Base-by-base conservation (phyloP, 2,888 invertebrate genomes). In the Cataglyphis rosenhaueri region DNA sequence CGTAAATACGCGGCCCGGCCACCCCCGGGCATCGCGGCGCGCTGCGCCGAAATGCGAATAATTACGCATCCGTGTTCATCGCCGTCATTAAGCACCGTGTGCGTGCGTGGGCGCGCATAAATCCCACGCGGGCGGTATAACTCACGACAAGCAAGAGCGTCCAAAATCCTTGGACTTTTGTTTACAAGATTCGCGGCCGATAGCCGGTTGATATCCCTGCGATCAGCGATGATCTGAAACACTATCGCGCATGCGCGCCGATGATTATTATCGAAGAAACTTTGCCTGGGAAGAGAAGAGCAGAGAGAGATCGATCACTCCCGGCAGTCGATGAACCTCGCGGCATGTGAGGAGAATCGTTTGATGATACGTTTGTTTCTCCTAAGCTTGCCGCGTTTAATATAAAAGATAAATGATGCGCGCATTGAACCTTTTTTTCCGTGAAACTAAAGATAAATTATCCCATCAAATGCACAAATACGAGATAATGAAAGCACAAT, bases 1-100 rank as follows among this genome's bases (percentile, higher is more conserved):
- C 94, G 92, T 94, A 94, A 94, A 94, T 94, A 94, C 91, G 59
- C 32, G 81, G 84, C 32, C 82, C 84, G 87, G 86, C 87, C 89
- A 87, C 88, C 89, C 89, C 85, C 86, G 83, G 89, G 86, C 85
- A 44, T 82, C 73, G 85, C 86, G 84, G 88, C 86, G 86, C 85
- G 81, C 87, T 82, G 57, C 86, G 84, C 88, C 87, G 87, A 89
- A 92, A 89, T 88, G 90, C 91, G 82, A 92, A 92, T 94, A 93
- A 94, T 94, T 93, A 92, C 91, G 90, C 91, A 91, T 93, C 91
- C 88, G 82, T 83, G 86, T 68, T 91, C 89, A 91, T 92, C 90
- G 90, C 85, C 90, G 90, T 92, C 92, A 91, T 92, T 92, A 92
- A 91, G 88, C 71, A 8, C 25, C 32, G 25, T 41, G 15, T 78